Evolutionary conservation across 92 coral and sea anemone species (phyloP), one percentile per base, ranked within the genome.

Genomic region (Heteractis magnifica): DNA sequence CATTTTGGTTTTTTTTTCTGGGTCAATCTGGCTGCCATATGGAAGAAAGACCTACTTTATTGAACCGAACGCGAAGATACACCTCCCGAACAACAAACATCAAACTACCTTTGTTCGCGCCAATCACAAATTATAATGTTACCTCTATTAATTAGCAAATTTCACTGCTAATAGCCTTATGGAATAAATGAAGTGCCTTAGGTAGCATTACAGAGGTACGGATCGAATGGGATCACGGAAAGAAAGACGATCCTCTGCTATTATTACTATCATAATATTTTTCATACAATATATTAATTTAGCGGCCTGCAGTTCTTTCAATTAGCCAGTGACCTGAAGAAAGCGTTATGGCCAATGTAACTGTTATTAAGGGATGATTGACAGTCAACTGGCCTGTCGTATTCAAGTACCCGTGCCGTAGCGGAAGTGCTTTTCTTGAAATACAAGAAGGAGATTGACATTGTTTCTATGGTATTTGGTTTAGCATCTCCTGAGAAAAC

Each of bases 401-500:
- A 78, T 86, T 85, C 84, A 91, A 90, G 98, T 80, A 79, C 95
- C 93, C 79, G 90, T 85, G 86, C 88, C 88, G 72, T 64, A 89
- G 82, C 95, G 98, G 98, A 93, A 93, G 95, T 91, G 88, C 86
- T 89, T 78, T 79, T 91, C 88, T 86, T 77, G 88, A 93, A 86
- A 89, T 90, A 86, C 89, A 87, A 91, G 98, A 87, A 87, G 72
- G 71, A 88, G 98, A 93, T 93, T 93, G 98, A 93, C 98, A 89
- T 89, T 90, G 94, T 92, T 88, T 87, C 96, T 84, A 92, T 92
- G 93, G 96, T 90, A 90, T 89, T 89, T 91, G 93, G 90, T 89
- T 92, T 84, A 91, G 90, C 91, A 91, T 88, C 98, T 91, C 92
- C 95, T 93, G 95, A 77, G 84, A 93, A 93, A 93, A 93, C 91